Percentiles rank a stretch among this genome's conserved stretches.
Evolutionary conservation across 2,113 vertebrate genomes (phyloP).

Genomic region (Microcebus ravelobensis): DNA sequence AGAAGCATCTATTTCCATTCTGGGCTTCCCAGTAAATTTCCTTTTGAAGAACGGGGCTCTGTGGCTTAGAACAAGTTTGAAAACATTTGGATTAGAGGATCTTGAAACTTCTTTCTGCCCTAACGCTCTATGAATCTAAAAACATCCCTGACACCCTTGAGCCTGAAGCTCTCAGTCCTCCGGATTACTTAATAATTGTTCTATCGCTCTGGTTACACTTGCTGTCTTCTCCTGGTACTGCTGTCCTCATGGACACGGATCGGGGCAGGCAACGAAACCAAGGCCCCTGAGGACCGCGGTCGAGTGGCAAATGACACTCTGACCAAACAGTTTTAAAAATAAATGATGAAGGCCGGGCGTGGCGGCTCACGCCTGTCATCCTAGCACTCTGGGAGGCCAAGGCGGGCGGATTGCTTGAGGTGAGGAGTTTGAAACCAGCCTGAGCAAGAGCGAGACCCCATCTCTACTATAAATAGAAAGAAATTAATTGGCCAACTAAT

Average conservation of each 20-base stretch:
- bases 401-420: no score
- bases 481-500: no score
- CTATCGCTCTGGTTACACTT: accelerated
- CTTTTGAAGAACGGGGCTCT: not conserved
- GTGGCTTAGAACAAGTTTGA: not conserved
- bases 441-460: no score
- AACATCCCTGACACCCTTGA: not conserved
- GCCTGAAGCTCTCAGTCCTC: not conserved
- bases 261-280: not conserved
- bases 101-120: not conserved
- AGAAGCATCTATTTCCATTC: not conserved
- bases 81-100: not conserved
- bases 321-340: not conserved
- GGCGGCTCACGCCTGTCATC: no score
- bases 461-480: no score
- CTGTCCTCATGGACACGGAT: accelerated
- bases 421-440: no score
- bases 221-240: not conserved
- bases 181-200: not conserved
- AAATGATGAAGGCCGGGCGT: not conserved
- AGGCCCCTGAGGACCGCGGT: accelerated
- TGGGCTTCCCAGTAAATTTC: not conserved
- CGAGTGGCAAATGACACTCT: not conserved
- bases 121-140: not conserved
- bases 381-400: no score